A percentile compares a stretch with the other conserved stretches of the same genome.
Conservation (phyloP, 2,888 invertebrate genomes). For the Papilio protenor region DNA sequence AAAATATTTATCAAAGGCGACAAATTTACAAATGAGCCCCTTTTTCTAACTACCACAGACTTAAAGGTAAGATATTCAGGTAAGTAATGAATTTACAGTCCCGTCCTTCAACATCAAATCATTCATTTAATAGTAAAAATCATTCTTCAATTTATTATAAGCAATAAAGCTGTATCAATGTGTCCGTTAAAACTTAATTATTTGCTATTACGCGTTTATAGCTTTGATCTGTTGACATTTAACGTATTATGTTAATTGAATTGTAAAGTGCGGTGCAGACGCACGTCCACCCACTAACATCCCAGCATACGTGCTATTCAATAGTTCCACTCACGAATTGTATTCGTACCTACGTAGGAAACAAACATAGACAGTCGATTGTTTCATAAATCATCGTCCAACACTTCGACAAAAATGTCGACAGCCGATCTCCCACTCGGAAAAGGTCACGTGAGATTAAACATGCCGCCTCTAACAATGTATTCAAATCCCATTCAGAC, state of each 20-base stretch:
- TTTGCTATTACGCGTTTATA: slow-evolving; percentile 42
- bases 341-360: slow-evolving; percentile 23
- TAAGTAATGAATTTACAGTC: neutral
- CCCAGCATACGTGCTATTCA: slow-evolving; percentile 40
- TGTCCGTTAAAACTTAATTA: slow-evolving; percentile 46
- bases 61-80: too few relatives aligned
- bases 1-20: too few relatives aligned
- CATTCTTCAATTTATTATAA: slow-evolving; percentile 2
- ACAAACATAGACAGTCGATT: slow-evolving; percentile 39
- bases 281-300: slow-evolving; percentile 34
- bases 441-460: slow-evolving; percentile 64
- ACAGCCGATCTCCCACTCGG: slow-evolving; percentile 54
- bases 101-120: neutral
- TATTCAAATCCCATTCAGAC: slow-evolving; percentile 54
- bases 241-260: slow-evolving; percentile 46
- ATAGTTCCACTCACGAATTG: slow-evolving; percentile 44
- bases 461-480: slow-evolving; percentile 57
- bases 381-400: slow-evolving; percentile 54
- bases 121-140: slow-evolving; percentile 10
- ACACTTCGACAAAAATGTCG: slow-evolving; percentile 51
- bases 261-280: slow-evolving; percentile 45
- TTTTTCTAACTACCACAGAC: too few relatives aligned
- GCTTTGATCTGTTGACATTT: slow-evolving; percentile 43
- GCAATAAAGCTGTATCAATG: neutral
- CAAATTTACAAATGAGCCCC: too few relatives aligned